Percentiles rank a stretch among this genome's conserved stretches.
Evolutionary conservation across 1,140 invertebrate species (phyloP).

Genomic region (Leptopilina clavipes): DNA sequence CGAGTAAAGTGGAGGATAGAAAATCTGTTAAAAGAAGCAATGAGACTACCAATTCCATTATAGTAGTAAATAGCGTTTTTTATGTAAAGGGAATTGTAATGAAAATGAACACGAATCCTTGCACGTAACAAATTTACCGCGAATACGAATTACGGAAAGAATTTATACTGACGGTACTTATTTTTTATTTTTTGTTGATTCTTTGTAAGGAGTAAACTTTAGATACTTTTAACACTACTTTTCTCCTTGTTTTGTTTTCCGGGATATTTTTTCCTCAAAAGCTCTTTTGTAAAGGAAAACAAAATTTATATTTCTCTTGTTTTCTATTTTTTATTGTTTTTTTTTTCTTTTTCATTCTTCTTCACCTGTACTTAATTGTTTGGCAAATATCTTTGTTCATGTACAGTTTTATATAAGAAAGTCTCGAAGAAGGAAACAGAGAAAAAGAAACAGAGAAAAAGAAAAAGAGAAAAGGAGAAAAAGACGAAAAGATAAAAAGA

Average conservation of each 20-base stretch:
- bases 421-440: too few species aligned
- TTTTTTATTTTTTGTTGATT: not conserved
- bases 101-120: constrained; percentile 16
- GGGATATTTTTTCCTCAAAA: not conserved
- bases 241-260: too few species aligned
- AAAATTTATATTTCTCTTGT: not conserved
- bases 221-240: not conserved
- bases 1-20: not conserved
- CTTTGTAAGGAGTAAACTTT: not conserved
- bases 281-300: not conserved
- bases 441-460: too few species aligned
- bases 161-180: not conserved
- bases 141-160: constrained; percentile 10
- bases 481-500: too few species aligned
- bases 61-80: constrained; percentile 13
- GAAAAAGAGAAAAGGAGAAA: too few species aligned
- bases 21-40: constrained; percentile 13
- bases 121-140: constrained; percentile 15
- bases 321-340: too few species aligned
- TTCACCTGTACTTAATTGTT: too few species aligned
- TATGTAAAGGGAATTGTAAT: constrained; percentile 20
- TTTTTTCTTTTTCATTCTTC: too few species aligned
- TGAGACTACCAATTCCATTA: not conserved
- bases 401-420: too few species aligned
- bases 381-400: too few species aligned